These are phyloP conservation scores for Drosophila kuntzei DNA, from an alignment of 2,888 invertebrate genomes.

Conservation along the genomic window DNA sequence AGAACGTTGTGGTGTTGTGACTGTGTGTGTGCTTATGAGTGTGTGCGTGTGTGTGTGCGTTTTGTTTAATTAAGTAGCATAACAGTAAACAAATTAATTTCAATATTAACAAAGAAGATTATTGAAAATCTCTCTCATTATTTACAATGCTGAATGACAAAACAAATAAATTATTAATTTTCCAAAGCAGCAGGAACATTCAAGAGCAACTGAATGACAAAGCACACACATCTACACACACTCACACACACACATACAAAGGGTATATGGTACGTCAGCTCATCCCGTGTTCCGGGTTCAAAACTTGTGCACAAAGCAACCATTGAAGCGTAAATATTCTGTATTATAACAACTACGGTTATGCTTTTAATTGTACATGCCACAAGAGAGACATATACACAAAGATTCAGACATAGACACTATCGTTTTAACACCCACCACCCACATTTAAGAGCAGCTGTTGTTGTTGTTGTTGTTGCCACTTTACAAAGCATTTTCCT, in stretches of 20 bases:
- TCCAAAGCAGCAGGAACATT: slow-evolving; percentile 40
- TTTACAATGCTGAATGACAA: slow-evolving; percentile 80
- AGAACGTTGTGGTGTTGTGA: slow-evolving; percentile 2
- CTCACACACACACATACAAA: not conserved
- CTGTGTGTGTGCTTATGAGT: slow-evolving; percentile 13
- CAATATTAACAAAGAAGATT: slow-evolving; percentile 82
- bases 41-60: slow-evolving; percentile 41
- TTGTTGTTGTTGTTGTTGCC: slow-evolving; percentile 59
- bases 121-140: slow-evolving; percentile 81
- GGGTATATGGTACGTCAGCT: slow-evolving; percentile 7
- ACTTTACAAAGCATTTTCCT: slow-evolving; percentile 63
- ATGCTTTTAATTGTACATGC: slow-evolving; percentile 76
- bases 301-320: slow-evolving; percentile 65
- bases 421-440: slow-evolving; percentile 8
- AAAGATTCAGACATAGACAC: slow-evolving; percentile 17
- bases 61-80: slow-evolving; percentile 81
- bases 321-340: slow-evolving; percentile 79
- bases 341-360: slow-evolving; percentile 78
- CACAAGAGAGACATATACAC: slow-evolving; percentile 49
- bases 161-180: slow-evolving; percentile 81
- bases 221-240: slow-evolving; percentile 44
- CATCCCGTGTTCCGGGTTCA: slow-evolving; percentile 13
- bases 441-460: slow-evolving; percentile 37
- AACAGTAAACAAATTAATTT: slow-evolving; percentile 82
- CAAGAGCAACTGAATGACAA: slow-evolving; percentile 60